Conservation (phyloP, 2,113 vertebrate species). For the Gallinago undulata region DNA sequence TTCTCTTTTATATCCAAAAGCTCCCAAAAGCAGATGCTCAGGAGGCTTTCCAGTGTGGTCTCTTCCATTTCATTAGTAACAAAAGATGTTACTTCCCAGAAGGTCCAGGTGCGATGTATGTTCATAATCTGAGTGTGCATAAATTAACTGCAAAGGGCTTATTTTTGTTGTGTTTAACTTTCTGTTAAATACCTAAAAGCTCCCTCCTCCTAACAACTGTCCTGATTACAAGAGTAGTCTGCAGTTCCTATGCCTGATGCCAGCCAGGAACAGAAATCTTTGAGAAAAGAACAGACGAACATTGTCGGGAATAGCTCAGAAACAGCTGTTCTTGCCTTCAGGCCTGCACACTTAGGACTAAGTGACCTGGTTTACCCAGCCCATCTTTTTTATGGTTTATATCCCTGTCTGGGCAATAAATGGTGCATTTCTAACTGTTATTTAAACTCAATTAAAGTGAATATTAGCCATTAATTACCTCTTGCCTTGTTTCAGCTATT, state of each 20-base stretch:
- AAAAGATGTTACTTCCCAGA: neutral
- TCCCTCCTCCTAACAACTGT: neutral
- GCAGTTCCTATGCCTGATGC: neutral
- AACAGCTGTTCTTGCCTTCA: constrained; percentile 2
- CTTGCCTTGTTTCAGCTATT: neutral
- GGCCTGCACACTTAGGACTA: neutral
- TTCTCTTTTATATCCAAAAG: neutral
- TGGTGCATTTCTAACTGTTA: neutral
- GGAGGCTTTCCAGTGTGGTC: neutral
- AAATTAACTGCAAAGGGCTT: neutral
- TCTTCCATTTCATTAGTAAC: neutral
- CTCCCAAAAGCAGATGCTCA: neutral
- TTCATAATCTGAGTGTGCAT: neutral
- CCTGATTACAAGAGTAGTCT: neutral
- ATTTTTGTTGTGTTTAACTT: neutral
- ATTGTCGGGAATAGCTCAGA: neutral
- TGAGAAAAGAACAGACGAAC: neutral
- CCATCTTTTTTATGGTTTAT: neutral
- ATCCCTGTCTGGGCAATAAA: neutral
- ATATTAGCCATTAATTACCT: constrained; percentile 1
- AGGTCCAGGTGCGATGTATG: neutral
- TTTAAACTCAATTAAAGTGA: neutral
- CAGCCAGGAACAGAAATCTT: neutral
- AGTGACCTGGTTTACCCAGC: constrained; percentile 4
- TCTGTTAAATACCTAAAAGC: neutral